Conservation (phyloP, 2,888 invertebrate species). For the Eupithecia subfuscata region DNA sequence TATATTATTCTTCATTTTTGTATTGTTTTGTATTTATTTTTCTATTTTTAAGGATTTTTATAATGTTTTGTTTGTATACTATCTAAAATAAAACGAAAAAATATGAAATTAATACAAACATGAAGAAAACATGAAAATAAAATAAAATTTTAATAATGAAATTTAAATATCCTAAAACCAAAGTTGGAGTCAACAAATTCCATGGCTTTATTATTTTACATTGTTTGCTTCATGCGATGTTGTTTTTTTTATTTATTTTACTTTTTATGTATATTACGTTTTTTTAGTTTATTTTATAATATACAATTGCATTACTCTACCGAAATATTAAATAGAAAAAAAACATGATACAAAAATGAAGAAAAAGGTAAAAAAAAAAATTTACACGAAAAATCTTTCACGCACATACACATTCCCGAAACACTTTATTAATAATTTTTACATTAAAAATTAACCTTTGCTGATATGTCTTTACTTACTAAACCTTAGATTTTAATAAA, state of each 20-base stretch:
- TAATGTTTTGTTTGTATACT: not conserved
- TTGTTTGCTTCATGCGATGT: not conserved
- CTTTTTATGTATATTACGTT: not conserved
- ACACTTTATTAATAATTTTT: too few species aligned
- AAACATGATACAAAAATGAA: constrained; percentile 1
- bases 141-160: not conserved
- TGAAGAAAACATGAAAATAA: not conserved
- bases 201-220: not conserved
- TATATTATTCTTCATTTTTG: not conserved
- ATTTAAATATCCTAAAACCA: not conserved
- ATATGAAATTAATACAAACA: not conserved
- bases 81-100: not conserved
- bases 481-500: not conserved
- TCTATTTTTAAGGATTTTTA: not conserved
- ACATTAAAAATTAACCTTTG: not conserved
- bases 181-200: not conserved
- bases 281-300: not conserved
- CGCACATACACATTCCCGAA: too few species aligned
- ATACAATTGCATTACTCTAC: not conserved
- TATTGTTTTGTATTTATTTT: not conserved
- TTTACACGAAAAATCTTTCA: not conserved
- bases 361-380: not conserved
- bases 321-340: not conserved
- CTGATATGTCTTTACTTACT: not conserved
- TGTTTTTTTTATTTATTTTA: not conserved